Conservation (phyloP, 2,113 vertebrate genomes). For the Mixornis gularis region DNA sequence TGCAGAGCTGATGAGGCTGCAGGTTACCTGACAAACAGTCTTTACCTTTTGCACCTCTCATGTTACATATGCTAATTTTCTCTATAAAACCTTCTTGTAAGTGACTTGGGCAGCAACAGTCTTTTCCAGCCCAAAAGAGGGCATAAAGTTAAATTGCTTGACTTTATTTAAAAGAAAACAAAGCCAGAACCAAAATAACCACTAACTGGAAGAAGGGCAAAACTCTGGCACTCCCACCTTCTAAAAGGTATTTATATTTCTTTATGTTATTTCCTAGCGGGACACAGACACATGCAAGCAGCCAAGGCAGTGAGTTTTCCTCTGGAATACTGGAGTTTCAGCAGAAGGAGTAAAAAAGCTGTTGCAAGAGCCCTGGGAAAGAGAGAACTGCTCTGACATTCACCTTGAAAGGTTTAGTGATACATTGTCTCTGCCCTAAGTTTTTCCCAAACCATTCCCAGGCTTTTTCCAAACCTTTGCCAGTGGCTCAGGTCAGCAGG, state of each 20-base stretch:
- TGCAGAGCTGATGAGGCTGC: background rate
- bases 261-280: background rate
- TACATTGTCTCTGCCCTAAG: rapidly evolving
- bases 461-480: background rate
- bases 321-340: background rate
- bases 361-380: background rate
- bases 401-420: background rate
- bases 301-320: background rate
- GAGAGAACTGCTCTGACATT: background rate
- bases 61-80: background rate
- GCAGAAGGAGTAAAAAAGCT: background rate
- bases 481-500: background rate
- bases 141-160: background rate
- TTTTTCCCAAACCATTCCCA: background rate
- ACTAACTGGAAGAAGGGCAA: background rate
- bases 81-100: background rate
- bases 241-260: background rate
- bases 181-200: background rate
- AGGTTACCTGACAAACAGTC: background rate
- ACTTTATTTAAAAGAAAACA: background rate
- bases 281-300: background rate
- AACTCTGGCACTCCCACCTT: background rate
- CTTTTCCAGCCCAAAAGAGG: background rate
- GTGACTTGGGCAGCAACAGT: background rate
- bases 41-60: background rate